Conservation (phyloP, 2,888 invertebrate genomes). For the Apodemia zela region DNA sequence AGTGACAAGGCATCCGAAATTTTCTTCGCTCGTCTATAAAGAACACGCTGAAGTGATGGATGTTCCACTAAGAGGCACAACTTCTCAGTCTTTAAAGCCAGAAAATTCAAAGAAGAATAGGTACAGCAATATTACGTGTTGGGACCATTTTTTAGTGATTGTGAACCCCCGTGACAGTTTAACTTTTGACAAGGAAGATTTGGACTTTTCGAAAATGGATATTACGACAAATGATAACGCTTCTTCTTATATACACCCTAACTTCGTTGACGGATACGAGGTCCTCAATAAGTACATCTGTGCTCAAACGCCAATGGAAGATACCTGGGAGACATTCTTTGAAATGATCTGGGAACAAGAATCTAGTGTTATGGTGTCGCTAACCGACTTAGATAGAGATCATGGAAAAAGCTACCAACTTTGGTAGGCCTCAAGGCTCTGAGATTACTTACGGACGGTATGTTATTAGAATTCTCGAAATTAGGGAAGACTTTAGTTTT, state of each 20-base stretch:
- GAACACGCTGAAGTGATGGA: conserved; percentile 19
- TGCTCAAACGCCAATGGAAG: too few relatives aligned
- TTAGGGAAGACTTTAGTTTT: conserved; percentile 18
- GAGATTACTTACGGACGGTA: too few relatives aligned
- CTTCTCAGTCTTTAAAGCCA: conserved; percentile 1
- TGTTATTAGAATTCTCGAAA: conserved; percentile 10
- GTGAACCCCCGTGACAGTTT: not conserved
- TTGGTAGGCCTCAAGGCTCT: too few relatives aligned
- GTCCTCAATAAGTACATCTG: too few relatives aligned
- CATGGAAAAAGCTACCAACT: too few relatives aligned
- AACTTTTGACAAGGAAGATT: not conserved
- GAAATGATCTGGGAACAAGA: too few relatives aligned
- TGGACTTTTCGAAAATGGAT: not conserved
- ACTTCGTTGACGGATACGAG: too few relatives aligned
- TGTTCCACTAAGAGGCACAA: conserved; percentile 18
- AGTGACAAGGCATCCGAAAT: conserved; percentile 16
- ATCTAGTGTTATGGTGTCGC: too few relatives aligned
- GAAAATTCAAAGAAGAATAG: conserved; percentile 18
- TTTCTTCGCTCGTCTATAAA: conserved; percentile 12
- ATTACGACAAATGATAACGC: too few relatives aligned
- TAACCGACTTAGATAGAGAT: too few relatives aligned
- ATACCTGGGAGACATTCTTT: too few relatives aligned
- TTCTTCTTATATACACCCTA: too few relatives aligned
- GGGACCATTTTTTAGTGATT: conserved; percentile 17
- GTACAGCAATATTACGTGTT: conserved; percentile 19